Base-by-base conservation (phyloP, 2,797 vertebrate genomes). In the Ptychadena robeensis region DNA sequence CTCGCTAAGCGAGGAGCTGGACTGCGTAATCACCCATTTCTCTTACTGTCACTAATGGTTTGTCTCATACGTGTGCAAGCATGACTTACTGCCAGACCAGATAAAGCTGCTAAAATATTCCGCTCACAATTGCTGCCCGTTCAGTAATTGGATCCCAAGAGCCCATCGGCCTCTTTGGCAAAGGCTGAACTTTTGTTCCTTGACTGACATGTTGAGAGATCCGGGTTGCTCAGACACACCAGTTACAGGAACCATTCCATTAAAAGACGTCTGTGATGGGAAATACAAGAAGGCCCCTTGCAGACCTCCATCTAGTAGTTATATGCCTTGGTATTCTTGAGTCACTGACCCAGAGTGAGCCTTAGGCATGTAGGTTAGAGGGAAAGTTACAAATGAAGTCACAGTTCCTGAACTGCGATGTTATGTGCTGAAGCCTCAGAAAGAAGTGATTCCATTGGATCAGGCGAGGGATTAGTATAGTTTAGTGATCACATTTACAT, bases 71-170 rank as follows among this genome's bases (percentile, higher is more conserved):
- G 28, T 61, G 11, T 53, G 25, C 25, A 11, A 10, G 25, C 2
- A 28, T 61, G 57, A 59, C 9, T 27, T 61, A 61, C 28, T 61
- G 25, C 9, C 9, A 28, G n/a, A 61, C 25, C 25, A 4, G 25
- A 59, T 25, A 28, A 25, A 61, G 2, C 81, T 44, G 65, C 44
- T 75, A 59, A 75, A 68, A 40, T 63, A 69, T 75, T 82, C 80
- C 4, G 63, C 80, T 82, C 65, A 34, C 34, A 61, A 40, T 61
- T 69, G 53, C 61, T 77, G 31, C 57, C 27, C 28, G 28, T 57
- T 64, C 66, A 63, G 48, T 82, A 82, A 82, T 77, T 77, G 35
- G 81, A 30, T 82, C 81, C 81, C 73, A 65, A 14, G 81, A 70
- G 81, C 65, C n/a, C 3, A 53, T 38, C 31, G 3, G 68, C 69